phyloP scores from a whole-genome alignment of 35 echinoderm and acorn worm genomes.

The Apostichopus californicus region DNA sequence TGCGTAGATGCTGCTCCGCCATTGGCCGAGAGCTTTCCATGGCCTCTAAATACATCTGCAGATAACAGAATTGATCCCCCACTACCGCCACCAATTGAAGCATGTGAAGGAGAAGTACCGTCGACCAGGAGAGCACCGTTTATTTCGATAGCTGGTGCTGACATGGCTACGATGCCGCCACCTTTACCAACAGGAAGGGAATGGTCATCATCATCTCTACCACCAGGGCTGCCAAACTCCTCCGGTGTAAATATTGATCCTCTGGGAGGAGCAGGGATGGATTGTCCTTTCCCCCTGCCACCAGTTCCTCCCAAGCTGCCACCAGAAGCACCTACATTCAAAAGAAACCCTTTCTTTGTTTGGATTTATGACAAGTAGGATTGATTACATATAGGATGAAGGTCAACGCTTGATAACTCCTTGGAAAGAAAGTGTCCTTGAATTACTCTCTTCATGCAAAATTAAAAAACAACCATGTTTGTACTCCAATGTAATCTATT shows the following conservation, averaged over 20 bases:
- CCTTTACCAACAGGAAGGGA: conserved; percentile 48
- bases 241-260: conserved; percentile 61
- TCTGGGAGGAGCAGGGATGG: conserved; percentile 59
- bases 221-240: conserved; percentile 77
- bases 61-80: conserved; percentile 69
- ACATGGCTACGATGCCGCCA: conserved; percentile 71
- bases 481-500: no score
- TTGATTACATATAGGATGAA: no score
- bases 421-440: no score
- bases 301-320: conserved; percentile 83
- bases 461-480: no score
- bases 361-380: no score
- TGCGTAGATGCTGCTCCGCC: conserved; percentile 48
- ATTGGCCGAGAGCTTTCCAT: conserved; percentile 54
- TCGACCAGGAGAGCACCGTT: conserved; percentile 67
- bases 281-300: conserved; percentile 60
- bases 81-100: conserved; percentile 72
- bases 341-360: neutral
- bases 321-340: conserved; percentile 74
- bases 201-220: conserved; percentile 39
- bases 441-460: no score
- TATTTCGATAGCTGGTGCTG: conserved; percentile 62
- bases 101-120: conserved; percentile 47
- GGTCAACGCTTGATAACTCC: no score
- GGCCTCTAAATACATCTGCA: conserved; percentile 45